Evolutionary conservation across 2,797 vertebrate genomes (phyloP), one percentile per base, ranked within the genome.

Genomic region (Dipus sagitta): DNA sequence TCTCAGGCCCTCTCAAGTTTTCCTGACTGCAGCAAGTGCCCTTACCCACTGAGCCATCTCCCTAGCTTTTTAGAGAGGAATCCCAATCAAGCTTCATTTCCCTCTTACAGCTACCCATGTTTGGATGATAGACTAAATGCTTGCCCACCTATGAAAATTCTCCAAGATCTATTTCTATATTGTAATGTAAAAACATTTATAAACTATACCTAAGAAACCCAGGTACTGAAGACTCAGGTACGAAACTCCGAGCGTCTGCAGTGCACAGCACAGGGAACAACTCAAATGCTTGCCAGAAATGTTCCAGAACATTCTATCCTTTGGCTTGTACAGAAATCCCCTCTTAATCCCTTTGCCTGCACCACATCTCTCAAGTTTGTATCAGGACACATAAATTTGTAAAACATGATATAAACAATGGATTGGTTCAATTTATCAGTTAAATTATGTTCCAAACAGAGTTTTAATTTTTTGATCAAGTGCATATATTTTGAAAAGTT

Each of bases 261-360:
- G 64, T 6, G 15, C 26, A 23, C 9, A 14, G 8, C 38, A 21
- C 21, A 47, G 0, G 0, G 10, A n/a, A 42, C 23, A 23, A 30
- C 34, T 23, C n/a, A 77, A 52, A 9, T 32, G 3, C 18, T 52
- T n/a, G 23, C 26, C 23, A 30, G 4, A 34, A 20, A 34, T 30
- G 6, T n/a, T 34, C 38, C 64, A 28, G 38, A 76, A 42, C 6
- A 3, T 7, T 1, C n/a, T 15, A 14, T 18, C 26, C 64, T 42
- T 42, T 71, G 20, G 42, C 12, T 10, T 2, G 11, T 17, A 28
- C 18, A 68, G 30, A 84, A 28, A 24, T 11, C n/a, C 6, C 6
- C 7, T 67, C 14, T 10, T 67, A 24, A 17, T 17, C 12, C 38
- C 3, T 67, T 60, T 52, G 11, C 42, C 17, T 30, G 6, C 9